phyloP scores from a whole-genome alignment of 2,888 invertebrate genomes.

The Spodoptera exigua region DNA sequence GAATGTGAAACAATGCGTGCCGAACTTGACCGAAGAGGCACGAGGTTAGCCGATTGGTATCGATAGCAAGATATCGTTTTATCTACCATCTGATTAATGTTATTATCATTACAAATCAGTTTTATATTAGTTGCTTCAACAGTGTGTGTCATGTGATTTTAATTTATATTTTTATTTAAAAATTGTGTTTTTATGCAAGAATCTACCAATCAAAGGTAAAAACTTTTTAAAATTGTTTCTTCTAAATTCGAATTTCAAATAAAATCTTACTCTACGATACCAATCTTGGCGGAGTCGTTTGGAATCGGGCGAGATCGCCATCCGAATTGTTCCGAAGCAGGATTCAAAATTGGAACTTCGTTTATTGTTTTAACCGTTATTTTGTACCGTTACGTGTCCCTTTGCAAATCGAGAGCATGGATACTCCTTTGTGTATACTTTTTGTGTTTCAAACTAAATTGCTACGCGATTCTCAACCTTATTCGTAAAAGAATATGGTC shows the following conservation, averaged over 20 bases:
- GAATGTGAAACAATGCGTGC: slow-evolving; percentile 52
- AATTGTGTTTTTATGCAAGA: neutral
- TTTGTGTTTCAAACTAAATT: slow-evolving; percentile 23
- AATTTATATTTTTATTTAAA: neutral
- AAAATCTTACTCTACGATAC: slow-evolving; percentile 61
- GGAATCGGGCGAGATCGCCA: slow-evolving; percentile 64
- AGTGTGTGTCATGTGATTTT: slow-evolving; percentile 6
- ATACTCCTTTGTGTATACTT: slow-evolving; percentile 44
- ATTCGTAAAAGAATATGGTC: neutral
- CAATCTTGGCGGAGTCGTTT: slow-evolving; percentile 67
- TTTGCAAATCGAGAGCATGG: slow-evolving; percentile 75
- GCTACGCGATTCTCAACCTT: slow-evolving; percentile 32
- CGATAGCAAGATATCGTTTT: slow-evolving; percentile 42
- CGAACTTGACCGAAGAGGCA: slow-evolving; percentile 41
- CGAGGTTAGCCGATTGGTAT: slow-evolving; percentile 47
- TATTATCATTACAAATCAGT: slow-evolving; percentile 28
- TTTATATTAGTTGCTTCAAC: slow-evolving; percentile 19
- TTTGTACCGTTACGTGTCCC: slow-evolving; percentile 82
- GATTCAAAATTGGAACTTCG: slow-evolving; percentile 72
- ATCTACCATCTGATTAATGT: slow-evolving; percentile 50
- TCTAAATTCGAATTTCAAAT: slow-evolving; percentile 60
- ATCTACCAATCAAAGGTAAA: slow-evolving; percentile 57
- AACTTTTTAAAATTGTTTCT: slow-evolving; percentile 54
- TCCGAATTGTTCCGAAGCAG: slow-evolving; percentile 64
- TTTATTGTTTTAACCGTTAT: slow-evolving; percentile 81